These are phyloP conservation scores for Charina bottae DNA, from an alignment of 2,113 vertebrate species.

Conservation along the genomic window DNA sequence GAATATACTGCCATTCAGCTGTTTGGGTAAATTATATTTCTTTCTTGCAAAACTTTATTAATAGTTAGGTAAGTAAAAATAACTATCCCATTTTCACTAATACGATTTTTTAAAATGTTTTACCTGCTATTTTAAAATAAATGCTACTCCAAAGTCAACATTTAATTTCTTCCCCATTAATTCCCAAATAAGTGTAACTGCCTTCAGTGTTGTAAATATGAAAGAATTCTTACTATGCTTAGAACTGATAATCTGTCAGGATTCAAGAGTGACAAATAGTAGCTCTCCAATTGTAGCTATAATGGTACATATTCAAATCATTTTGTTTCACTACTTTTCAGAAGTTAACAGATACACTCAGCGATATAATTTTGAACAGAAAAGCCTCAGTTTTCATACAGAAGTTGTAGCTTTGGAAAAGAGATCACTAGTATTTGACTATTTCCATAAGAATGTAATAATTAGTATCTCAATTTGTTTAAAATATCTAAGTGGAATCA, in stretches of 20 bases:
- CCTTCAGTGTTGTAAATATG: background rate
- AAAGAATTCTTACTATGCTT: background rate
- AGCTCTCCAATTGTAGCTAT: background rate
- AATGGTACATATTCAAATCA: background rate
- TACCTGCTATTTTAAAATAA: background rate
- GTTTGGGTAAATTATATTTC: background rate
- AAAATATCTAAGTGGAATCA: background rate
- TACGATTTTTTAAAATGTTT: background rate
- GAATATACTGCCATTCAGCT: background rate
- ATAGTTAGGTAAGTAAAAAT: background rate
- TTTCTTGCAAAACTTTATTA: background rate
- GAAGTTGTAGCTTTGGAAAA: background rate
- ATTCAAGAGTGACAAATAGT: background rate
- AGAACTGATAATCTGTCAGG: background rate
- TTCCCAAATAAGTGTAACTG: background rate
- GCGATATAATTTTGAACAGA: background rate
- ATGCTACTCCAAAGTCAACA: background rate
- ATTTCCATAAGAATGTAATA: background rate
- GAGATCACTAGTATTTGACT: background rate
- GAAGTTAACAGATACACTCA: background rate
- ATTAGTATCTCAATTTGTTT: background rate
- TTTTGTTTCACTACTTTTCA: background rate
- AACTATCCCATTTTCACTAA: background rate
- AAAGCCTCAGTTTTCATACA: background rate
- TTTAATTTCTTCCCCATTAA: background rate